Evolutionary conservation across 92 coral and sea anemone genomes (phyloP), one percentile per base, ranked within the genome.

Genomic region (Parazoanthus darwini): DNA sequence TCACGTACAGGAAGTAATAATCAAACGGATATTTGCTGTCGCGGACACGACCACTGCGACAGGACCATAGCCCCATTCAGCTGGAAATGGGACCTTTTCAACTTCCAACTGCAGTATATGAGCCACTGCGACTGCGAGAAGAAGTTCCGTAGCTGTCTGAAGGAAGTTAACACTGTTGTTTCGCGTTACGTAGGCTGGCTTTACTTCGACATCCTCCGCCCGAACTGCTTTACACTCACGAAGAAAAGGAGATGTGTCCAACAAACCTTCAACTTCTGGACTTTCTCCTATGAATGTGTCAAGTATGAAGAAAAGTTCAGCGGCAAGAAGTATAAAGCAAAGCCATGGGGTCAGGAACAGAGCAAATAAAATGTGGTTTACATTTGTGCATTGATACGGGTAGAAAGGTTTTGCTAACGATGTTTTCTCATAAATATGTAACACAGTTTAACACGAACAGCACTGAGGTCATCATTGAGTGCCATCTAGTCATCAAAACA

Each of bases 31-130:
- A 50, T 5, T 11, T 86, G 88, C 63, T 86, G 88, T 77, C 80
- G 88, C 25, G 35, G 82, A 54, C 88, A 86, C 73, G 88, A 86
- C 43, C 88, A 77, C n/a, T 86, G 88, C 71, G 33, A 51, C 38
- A 48, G 10, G 25, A 86, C 82, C 71, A 86, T 86, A 26, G 81
- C 71, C 43, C 81, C 88, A 0, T 63, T 86, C 29, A 9, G 18
- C 73, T 72, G 74, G 70, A 86, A 86, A 54, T 86, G 88, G 88
- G 70, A 54, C 5, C 72, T 86, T 22, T 74, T 50, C 29, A 86
- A 86, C 63, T 77, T 50, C 38, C 54, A 86, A 16, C 35, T 86
- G 16, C 82, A 72, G 51, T 14, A 74, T n/a, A 46, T 86, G 33
- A 48, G 65, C 9, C 88, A 86, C 82, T 86, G 88, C 50, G 54